Evolutionary conservation across 2,888 invertebrate genomes (phyloP), one percentile per base, ranked within the genome.

Genomic region (Hypena proboscidalis): DNA sequence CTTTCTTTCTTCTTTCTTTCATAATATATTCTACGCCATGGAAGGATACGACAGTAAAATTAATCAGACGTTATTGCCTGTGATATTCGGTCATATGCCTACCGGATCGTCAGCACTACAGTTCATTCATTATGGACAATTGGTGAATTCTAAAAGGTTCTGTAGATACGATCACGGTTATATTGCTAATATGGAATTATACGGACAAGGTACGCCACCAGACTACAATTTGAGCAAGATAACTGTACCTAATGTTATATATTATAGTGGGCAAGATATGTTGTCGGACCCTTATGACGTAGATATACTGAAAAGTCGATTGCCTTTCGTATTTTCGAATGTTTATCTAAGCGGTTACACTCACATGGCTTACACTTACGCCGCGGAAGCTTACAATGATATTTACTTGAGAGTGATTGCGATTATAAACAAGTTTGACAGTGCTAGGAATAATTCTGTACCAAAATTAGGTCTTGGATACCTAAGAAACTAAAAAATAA

Each of bases 331-430:
- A 0, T 67, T 85, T 0, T 85, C 84, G 0, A 84, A 79, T 37
- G 85, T 91, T 68, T 74, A 86, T 31, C 83, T 94, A 2, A 75
- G 89, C 0, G 76, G 91, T 26, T 95, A 93, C 51, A 93, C 92
- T 66, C 95, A 95, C 68, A 76, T 94, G 58, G 95, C 95, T 65
- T 95, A 93, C 53, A 64, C 94, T 27, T 95, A 93, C 87, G 94
- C 93, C 0, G 80, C 78, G 5, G 91, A 92, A 51, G 93, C 92
- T 0, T 84, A 90, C 6, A 75, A 72, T 6, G 60, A 91, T 14
- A 67, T 95, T 3, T 94, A 94, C 58, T 55, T 81, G 25, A 67
- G 80, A 68, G 84, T 87, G 55, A 49, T 87, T 0, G 57, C 42
- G 3, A 61, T 53, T n/a, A 80, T 84, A 13, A 30, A 47, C 20